phyloP scores from a whole-genome alignment of 2,797 vertebrate genomes.

The Periophthalmus magnuspinnatus region DNA sequence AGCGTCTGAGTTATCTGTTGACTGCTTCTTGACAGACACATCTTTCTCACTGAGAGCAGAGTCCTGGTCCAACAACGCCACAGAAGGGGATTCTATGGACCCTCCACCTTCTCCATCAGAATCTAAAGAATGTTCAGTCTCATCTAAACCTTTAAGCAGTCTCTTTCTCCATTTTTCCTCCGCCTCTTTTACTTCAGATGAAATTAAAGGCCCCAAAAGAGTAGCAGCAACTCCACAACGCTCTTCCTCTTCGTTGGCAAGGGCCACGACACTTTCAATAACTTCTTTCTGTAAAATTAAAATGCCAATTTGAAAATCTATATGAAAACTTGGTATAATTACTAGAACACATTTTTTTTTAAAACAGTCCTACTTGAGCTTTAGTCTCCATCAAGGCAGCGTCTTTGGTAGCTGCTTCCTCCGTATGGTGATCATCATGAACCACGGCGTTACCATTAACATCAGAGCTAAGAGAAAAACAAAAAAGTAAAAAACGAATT shows the following conservation, averaged over 20 bases:
- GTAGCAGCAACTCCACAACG: conserved; percentile 89
- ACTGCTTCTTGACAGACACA: conserved; percentile 80
- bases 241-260: conserved; percentile 91
- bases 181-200: conserved; percentile 90
- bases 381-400: conserved; percentile 68
- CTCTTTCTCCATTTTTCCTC: conserved; percentile 95
- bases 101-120: conserved; percentile 71
- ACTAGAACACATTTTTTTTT: neutral
- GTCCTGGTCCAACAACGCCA: conserved; percentile 67
- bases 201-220: conserved; percentile 89
- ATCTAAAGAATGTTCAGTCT: conserved; percentile 66
- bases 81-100: conserved; percentile 44
- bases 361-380: conserved; percentile 62
- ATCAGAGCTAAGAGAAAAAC: conserved; percentile 49
- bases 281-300: conserved; percentile 81
- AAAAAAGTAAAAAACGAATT: neutral
- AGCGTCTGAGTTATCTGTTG: conserved; percentile 78
- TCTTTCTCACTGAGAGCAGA: conserved; percentile 75
- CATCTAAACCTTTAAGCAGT: conserved; percentile 85
- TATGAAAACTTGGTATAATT: neutral
- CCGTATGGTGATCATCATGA: conserved; percentile 44
- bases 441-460: conserved; percentile 74
- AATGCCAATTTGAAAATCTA: neutral
- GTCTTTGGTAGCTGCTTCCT: conserved; percentile 35
- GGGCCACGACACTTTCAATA: conserved; percentile 91